Conservation (phyloP, 2,797 vertebrate species). For the Galagoides demidoff region DNA sequence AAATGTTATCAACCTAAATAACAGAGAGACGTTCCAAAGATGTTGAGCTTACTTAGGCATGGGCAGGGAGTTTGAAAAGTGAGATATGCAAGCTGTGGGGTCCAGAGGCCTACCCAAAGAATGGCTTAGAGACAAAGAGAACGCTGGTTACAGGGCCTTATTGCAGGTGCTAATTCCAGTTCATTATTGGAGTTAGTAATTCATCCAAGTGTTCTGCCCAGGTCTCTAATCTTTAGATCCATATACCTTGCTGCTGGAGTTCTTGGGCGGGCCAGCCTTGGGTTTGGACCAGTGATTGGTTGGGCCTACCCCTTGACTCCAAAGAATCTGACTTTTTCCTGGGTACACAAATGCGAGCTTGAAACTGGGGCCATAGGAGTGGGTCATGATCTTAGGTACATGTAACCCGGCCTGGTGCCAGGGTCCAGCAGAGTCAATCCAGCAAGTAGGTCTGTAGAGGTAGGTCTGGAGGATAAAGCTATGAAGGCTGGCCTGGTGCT, state of each 20-base stretch:
- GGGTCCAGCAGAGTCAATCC: too few relatives aligned
- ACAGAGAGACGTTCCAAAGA: background rate
- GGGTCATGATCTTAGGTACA: background rate
- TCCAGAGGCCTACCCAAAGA: background rate
- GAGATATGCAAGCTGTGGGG: background rate
- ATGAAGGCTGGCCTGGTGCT: too few relatives aligned
- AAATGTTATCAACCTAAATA: background rate
- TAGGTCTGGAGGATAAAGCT: background rate
- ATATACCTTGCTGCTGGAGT: background rate
- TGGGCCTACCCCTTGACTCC: too few relatives aligned
- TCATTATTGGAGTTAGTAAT: background rate
- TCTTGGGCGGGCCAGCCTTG: background rate
- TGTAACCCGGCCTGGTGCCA: background rate
- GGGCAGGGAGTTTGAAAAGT: background rate
- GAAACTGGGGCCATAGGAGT: rapidly evolving
- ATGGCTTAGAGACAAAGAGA: background rate
- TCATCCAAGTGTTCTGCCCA: background rate
- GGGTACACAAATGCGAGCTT: rapidly evolving
- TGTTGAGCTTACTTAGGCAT: background rate
- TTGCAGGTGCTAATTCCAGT: too few relatives aligned
- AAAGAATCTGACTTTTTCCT: background rate
- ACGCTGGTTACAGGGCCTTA: background rate
- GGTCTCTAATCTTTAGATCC: background rate
- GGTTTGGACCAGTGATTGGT: background rate
- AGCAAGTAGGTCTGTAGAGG: background rate